phyloP scores from a whole-genome alignment of 2,888 invertebrate genomes.

The Stenoptilia bipunctidactyla region DNA sequence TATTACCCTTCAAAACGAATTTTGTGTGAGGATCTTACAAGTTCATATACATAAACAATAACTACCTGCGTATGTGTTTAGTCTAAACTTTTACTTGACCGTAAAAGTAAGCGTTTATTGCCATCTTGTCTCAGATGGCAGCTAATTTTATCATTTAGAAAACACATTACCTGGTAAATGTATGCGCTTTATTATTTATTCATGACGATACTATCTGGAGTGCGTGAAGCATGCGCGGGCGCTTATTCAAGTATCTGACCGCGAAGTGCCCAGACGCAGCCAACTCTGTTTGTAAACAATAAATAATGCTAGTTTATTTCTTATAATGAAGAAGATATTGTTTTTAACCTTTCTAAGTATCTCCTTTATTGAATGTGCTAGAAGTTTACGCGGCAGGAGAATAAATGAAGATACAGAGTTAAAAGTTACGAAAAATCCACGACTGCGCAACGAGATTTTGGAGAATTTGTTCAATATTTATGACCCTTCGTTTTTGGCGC shows the following conservation, averaged over 20 bases:
- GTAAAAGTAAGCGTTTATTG: too few species aligned
- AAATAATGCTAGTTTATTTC: slow-evolving; percentile 1
- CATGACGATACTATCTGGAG: slow-evolving; percentile 13
- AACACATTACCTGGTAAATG: slow-evolving; percentile 9
- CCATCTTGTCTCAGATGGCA: too few species aligned
- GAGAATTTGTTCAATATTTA: slow-evolving; percentile 54
- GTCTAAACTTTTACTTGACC: too few species aligned
- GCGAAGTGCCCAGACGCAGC: slow-evolving; percentile 21
- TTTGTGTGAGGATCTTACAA: too few species aligned
- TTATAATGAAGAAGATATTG: slow-evolving; percentile 18
- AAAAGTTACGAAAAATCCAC: slow-evolving; percentile 9
- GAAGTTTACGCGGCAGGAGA: background rate
- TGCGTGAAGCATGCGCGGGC: slow-evolving; percentile 14
- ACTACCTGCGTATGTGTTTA: too few species aligned
- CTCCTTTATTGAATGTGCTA: background rate
- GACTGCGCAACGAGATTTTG: slow-evolving; percentile 34
- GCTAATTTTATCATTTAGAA: slow-evolving; percentile 10
- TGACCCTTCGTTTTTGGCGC: slow-evolving; percentile 51
- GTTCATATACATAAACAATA: too few species aligned
- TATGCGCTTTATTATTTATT: slow-evolving; percentile 18
- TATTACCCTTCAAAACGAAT: too few species aligned
- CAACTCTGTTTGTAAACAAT: slow-evolving; percentile 16
- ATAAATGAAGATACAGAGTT: background rate
- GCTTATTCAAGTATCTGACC: slow-evolving; percentile 19
- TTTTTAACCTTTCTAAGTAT: background rate